Conservation (phyloP, 2,888 invertebrate species). For the Cephus pygmeus region DNA sequence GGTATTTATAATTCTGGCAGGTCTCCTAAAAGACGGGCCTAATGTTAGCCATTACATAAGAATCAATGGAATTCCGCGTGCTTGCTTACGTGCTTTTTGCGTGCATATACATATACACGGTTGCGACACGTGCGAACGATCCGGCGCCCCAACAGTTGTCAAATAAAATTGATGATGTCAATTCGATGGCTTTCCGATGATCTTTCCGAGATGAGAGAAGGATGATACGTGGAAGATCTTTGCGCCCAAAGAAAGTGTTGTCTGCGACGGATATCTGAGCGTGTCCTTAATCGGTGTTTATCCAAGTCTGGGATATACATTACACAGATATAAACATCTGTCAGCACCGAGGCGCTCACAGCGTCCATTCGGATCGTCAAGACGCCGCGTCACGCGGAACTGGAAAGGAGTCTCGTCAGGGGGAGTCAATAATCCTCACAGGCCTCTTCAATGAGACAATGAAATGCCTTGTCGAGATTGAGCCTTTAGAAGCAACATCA, state of each 20-base stretch:
- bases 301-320: too few species aligned
- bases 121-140: not conserved
- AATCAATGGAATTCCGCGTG: not conserved
- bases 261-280: too few species aligned
- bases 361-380: not conserved
- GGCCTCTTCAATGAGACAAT: not conserved
- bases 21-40: constrained; percentile 43
- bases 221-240: too few species aligned
- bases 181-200: too few species aligned
- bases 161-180: not conserved
- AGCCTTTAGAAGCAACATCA: not conserved
- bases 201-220: too few species aligned
- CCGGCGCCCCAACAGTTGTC: not conserved
- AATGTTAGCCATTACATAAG: constrained; percentile 57
- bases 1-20: constrained; percentile 65
- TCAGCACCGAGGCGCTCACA: not conserved
- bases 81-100: not conserved
- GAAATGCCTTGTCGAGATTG: not conserved
- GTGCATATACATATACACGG: not conserved
- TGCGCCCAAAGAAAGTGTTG: too few species aligned
- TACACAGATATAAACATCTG: not conserved
- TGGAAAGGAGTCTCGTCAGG: constrained; percentile 18
- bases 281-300: too few species aligned
- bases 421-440: not conserved
- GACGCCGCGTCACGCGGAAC: not conserved